phyloP scores from a whole-genome alignment of 1,140 invertebrate genomes.

The Cydia splendana region DNA sequence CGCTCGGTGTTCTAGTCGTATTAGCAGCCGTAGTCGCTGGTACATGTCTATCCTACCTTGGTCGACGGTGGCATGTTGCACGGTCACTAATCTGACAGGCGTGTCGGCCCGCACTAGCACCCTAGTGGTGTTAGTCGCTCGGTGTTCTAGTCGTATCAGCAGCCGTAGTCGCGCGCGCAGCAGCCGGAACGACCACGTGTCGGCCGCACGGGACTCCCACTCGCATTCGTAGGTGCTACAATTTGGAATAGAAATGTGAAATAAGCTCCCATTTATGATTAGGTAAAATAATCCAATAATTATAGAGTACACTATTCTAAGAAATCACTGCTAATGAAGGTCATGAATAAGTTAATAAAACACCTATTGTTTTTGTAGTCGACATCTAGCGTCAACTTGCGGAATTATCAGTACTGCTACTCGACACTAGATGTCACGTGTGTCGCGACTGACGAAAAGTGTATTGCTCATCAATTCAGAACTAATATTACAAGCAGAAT shows the following conservation, averaged over 20 bases:
- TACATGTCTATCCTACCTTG: slow-evolving; percentile 37
- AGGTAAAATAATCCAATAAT: too few relatives aligned
- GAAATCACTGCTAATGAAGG: too few relatives aligned
- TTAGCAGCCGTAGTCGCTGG: slow-evolving; percentile 36
- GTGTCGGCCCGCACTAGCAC: slow-evolving; percentile 53
- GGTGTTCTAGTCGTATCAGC: slow-evolving; percentile 45
- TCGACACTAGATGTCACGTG: too few relatives aligned
- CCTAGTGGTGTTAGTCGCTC: slow-evolving; percentile 45
- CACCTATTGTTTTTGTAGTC: too few relatives aligned
- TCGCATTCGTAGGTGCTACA: slow-evolving; percentile 49
- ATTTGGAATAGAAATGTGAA: not conserved
- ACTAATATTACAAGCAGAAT: too few relatives aligned
- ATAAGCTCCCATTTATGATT: too few relatives aligned
- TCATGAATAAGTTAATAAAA: too few relatives aligned
- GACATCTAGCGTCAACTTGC: too few relatives aligned
- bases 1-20: slow-evolving; percentile 46
- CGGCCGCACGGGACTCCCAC: slow-evolving; percentile 53
- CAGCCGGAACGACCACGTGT: slow-evolving; percentile 61
- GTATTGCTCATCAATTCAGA: too few relatives aligned
- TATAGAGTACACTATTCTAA: too few relatives aligned
- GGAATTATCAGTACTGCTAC: too few relatives aligned
- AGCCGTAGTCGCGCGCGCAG: slow-evolving; percentile 55
- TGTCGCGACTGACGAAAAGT: too few relatives aligned
- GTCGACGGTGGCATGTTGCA: slow-evolving; percentile 41
- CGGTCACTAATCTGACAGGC: slow-evolving; percentile 40